Evolutionary conservation across 2,113 vertebrate species (phyloP), one percentile per base, ranked within the genome.

Genomic region (Varanus komodoensis): DNA sequence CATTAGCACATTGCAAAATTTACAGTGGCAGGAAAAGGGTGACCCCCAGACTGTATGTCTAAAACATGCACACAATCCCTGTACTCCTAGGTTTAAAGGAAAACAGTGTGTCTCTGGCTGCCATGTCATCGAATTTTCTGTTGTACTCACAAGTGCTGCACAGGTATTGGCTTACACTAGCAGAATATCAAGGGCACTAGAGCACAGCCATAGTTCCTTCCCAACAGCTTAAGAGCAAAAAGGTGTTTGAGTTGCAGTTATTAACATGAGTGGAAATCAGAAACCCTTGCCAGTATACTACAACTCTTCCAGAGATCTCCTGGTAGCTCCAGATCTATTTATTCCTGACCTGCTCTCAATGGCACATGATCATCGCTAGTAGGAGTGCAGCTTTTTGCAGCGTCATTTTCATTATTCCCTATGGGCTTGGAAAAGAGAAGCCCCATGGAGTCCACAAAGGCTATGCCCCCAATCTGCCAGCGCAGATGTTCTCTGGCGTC

Each of bases 391-490:
- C 64, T 48, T 79, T 85, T 14, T 64, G 34, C 68, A 82, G 34
- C 71, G 48, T 57, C 3, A 17, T 74, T 78, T 44, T 74, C 34
- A 44, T 74, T 86, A 11, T 38, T 90, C 48, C 78, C 89, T 54
- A 80, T 15, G 74, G 83, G 89, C n/a, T 50, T 50, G 14, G 32
- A 69, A 71, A 87, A 78, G 73, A 89, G 74, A 38, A 69, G 48
- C 85, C 21, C 15, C 8, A n/a, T 29, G 48, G n/a, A 69, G 38
- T 89, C 44, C 23, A 1, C 74, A 78, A 78, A 85, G 89, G 61
- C 73, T 68, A 29, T 89, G 81, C 54, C 88, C 88, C 81, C 88
- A 83, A 89, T 89, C 88, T 89, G 82, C 89, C 89, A 89, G 61
- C 48, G 0, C 82, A 89, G 83, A 89, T 89, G 89, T 84, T 89